Evolutionary conservation across 2,888 invertebrate genomes (phyloP).

Genomic region (Rotaria sp.): DNA sequence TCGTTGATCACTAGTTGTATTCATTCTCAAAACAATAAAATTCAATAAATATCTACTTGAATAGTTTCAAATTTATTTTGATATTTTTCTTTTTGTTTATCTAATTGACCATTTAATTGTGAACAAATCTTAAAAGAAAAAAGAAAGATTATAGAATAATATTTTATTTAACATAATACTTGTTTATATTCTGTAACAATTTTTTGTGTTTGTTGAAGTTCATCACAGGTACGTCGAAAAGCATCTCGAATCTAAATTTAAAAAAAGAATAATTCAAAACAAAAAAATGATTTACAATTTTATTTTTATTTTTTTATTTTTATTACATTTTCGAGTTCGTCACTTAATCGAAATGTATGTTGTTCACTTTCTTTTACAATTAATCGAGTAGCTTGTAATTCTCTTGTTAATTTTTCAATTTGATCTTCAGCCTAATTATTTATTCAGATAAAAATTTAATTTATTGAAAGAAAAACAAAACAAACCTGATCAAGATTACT

Average conservation of each 20-base stretch:
- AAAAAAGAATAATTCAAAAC: no score
- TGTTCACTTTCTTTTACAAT: constrained; percentile 67
- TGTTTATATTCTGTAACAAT: constrained; percentile 73
- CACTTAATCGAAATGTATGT: constrained; percentile 65
- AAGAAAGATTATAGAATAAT: background rate
- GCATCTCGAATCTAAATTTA: constrained; percentile 31
- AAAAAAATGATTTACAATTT: background rate
- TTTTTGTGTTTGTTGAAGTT: constrained; percentile 28
- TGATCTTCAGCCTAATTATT: constrained; percentile 55
- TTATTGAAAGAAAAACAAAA: background rate
- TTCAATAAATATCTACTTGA: constrained; percentile 60
- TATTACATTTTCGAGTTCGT: constrained; percentile 59
- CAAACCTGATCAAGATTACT: constrained; percentile 56
- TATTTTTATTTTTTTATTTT: background rate
- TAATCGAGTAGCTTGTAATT: constrained; percentile 54
- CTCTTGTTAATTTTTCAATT: constrained; percentile 54
- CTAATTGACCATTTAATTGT: constrained; percentile 75
- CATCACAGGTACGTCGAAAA: constrained; percentile 20
- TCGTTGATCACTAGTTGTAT: no score
- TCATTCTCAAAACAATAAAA: background rate
- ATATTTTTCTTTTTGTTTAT: constrained; percentile 68
- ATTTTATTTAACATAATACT: constrained; percentile 51
- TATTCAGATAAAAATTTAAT: background rate
- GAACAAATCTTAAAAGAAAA: constrained; percentile 56
- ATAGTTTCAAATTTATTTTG: constrained; percentile 63